Percentiles rank a stretch among this genome's conserved stretches.
Conservation (phyloP, 2,888 invertebrate genomes). For the Ophioninae sp. region DNA sequence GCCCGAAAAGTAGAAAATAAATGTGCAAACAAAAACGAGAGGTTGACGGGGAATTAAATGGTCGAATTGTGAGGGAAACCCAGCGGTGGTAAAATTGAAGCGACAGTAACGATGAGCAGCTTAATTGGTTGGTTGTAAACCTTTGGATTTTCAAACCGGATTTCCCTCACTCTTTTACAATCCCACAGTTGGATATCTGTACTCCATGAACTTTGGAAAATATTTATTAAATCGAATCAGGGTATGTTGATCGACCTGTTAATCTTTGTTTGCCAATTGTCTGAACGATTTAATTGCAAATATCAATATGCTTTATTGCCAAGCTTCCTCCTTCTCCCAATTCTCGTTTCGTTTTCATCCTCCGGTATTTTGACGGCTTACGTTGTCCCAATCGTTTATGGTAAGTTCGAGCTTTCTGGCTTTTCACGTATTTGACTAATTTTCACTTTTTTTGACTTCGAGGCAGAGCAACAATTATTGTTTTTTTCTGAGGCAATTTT, state of each 20-base stretch:
- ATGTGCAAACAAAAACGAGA: conserved; percentile 69
- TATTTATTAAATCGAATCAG: conserved; percentile 78
- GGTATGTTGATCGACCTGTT: conserved; percentile 62
- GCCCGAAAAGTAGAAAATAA: conserved; percentile 70
- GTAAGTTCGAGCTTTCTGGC: conserved; percentile 37
- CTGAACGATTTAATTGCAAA: conserved; percentile 79
- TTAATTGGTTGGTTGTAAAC: conserved; percentile 65
- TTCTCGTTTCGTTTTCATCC: not conserved
- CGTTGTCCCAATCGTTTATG: conserved; percentile 37
- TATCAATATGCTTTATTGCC: conserved; percentile 78
- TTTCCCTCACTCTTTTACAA: not conserved
- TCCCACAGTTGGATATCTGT: conserved; percentile 16
- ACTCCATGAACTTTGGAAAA: conserved; percentile 64
- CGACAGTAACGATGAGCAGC: conserved; percentile 58
- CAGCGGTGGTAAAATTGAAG: conserved; percentile 57
- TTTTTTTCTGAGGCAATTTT: too few relatives aligned
- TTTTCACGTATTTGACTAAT: not conserved
- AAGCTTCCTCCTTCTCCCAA: conserved; percentile 39
- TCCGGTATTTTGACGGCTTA: conserved; percentile 32
- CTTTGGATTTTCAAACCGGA: conserved; percentile 47
- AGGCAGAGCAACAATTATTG: conserved; percentile 15
- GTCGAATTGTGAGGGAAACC: conserved; percentile 60
- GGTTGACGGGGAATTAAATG: conserved; percentile 70
- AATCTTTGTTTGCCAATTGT: conserved; percentile 79
- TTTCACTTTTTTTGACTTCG: conserved; percentile 13